A percentile compares a stretch with the other conserved stretches of the same genome.
These are phyloP conservation scores for Rhabdophis nuchalis DNA, from an alignment of 2,797 vertebrate species.

Conservation along the genomic window DNA sequence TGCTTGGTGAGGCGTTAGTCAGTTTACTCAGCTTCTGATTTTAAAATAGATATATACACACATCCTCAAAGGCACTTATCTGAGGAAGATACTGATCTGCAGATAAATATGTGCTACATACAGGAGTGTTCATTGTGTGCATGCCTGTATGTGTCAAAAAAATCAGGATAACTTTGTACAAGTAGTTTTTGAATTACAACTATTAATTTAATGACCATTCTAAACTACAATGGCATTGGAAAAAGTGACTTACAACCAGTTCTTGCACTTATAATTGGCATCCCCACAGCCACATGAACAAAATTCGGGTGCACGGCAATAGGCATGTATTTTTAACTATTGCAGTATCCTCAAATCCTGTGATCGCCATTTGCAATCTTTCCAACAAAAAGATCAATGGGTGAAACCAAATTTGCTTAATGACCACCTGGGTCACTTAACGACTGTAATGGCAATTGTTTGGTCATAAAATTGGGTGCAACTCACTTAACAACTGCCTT, in stretches of 20 bases:
- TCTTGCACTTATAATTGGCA: not conserved
- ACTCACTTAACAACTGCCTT: not conserved
- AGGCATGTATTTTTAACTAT: not conserved
- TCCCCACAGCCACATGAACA: not conserved
- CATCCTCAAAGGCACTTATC: not conserved
- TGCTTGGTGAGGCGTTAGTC: not conserved
- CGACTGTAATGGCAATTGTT: not conserved
- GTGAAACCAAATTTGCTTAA: not conserved
- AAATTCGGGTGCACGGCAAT: not conserved
- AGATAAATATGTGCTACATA: not conserved
- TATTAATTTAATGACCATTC: not conserved
- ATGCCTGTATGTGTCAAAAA: not conserved
- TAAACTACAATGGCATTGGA: not conserved
- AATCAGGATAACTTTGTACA: not conserved
- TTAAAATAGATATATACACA: not conserved
- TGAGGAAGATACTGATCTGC: not conserved
- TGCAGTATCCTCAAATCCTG: not conserved
- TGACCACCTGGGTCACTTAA: not conserved
- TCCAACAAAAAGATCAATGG: not conserved
- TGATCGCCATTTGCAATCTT: not conserved
- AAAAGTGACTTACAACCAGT: not conserved
- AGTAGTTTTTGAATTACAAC: not conserved
- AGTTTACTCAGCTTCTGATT: not conserved
- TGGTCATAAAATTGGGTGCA: not conserved
- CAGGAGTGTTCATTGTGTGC: not conserved